These are phyloP conservation scores for Montipora efflorescens DNA, from an alignment of 64 coral and sea anemone species.

Conservation along the genomic window DNA sequence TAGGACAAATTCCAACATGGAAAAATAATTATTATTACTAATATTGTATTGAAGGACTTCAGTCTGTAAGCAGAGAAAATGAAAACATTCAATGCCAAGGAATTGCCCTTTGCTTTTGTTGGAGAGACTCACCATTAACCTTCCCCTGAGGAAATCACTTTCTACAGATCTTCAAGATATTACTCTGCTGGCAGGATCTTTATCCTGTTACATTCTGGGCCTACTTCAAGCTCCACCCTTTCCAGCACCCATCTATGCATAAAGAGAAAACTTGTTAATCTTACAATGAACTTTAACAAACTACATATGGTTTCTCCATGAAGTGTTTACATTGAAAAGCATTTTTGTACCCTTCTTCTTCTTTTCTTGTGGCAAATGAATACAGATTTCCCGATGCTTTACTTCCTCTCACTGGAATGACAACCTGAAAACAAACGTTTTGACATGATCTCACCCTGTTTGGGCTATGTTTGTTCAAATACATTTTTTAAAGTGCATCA, in stretches of 20 bases:
- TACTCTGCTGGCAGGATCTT: conserved; percentile 48
- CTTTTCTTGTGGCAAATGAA: conserved; percentile 66
- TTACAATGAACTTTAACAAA: too few species aligned
- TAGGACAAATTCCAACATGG: too few species aligned
- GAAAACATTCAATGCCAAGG: too few species aligned
- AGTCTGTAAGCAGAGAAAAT: too few species aligned
- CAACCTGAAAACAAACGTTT: conserved; percentile 49
- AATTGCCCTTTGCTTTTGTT: neutral
- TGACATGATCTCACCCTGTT: too few species aligned
- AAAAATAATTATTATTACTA: too few species aligned
- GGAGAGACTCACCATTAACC: neutral
- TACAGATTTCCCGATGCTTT: conserved; percentile 83
- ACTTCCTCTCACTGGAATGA: conserved; percentile 88
- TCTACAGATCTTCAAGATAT: neutral
- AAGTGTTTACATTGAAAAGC: neutral
- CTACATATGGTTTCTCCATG: too few species aligned
- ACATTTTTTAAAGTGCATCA: too few species aligned
- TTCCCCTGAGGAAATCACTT: neutral
- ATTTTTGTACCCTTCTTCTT: conserved; percentile 61
- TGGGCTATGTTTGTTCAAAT: too few species aligned
- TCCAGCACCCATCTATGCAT: conserved; percentile 69
- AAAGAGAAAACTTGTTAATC: neutral
- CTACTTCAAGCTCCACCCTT: conserved; percentile 75
- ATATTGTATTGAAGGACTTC: too few species aligned
- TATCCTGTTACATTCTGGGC: conserved; percentile 60